Base-by-base conservation (phyloP, 2,888 invertebrate genomes). In the Kuschelorhynchus macadamiae region DNA sequence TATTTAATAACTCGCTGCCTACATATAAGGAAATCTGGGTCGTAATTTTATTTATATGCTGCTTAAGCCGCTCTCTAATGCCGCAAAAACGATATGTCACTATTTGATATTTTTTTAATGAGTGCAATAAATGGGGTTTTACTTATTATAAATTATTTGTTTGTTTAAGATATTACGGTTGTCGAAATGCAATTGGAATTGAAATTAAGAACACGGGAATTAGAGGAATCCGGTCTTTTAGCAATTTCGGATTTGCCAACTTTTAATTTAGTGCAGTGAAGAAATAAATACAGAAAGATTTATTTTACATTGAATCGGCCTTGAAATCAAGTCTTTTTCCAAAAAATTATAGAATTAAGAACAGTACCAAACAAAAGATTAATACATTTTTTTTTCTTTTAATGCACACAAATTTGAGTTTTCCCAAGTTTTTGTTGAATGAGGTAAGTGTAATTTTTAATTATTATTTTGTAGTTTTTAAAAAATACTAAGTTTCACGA, bases 31-130 rank as follows among this genome's bases (percentile, higher is more conserved):
- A 21, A 11, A 67, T 30, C 21, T 67, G 39, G 67, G 67, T 67
- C 62, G 62, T 50, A 46, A 50, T 52, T 67, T 61, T 67, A 49
- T 67, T 65, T 59, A 64, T 56, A 41, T 32, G 39, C 20, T 36
- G 18, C 16, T n/a, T 55, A 55, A 55, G 41, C 56, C 42, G 56
- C 67, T 67, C 67, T 67, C 67, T 62, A 62, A 62, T 62, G 67
- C 62, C 49, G 67, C 67, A 67, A 67, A 67, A 67, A 62, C 67
- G 62, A 67, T 67, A 62, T 67, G 67, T 67, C 67, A 67, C 67
- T 62, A 65, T 59, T 59, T 52, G 42, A 36, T 36, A 36, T 36
- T 50, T 50, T 50, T 50, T 50, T 50, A 30, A 47, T 25, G 47
- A 47, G 47, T 18, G 20, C 47, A 47, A 50, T 50, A 50, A 50